A percentile compares a stretch with the other conserved stretches of the same genome.
Evolutionary conservation across 2,888 invertebrate species (phyloP).

Genomic region (Stenoptilia bipunctidactyla): DNA sequence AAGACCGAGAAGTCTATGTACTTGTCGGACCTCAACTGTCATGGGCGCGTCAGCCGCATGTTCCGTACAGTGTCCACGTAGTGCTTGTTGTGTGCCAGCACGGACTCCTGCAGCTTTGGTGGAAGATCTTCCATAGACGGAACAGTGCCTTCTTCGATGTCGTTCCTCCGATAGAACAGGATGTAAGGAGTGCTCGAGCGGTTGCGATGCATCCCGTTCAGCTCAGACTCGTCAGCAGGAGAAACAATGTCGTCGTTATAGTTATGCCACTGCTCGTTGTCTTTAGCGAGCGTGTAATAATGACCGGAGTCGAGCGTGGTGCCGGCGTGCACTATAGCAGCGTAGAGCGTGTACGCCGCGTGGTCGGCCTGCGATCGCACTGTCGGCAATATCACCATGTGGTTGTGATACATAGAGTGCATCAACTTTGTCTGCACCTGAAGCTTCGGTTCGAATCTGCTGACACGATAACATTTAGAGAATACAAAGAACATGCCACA

Average conservation of each 20-base stretch:
- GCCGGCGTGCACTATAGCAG: constrained; percentile 88
- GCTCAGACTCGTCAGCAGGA: constrained; percentile 68
- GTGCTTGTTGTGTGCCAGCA: constrained; percentile 44
- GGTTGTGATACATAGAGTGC: constrained; percentile 75
- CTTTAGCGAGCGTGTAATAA: constrained; percentile 86
- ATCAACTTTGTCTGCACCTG: constrained; percentile 85
- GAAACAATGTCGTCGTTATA: constrained; percentile 86
- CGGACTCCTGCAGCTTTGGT: constrained; percentile 31
- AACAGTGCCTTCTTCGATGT: constrained; percentile 43
- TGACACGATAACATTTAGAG: not conserved
- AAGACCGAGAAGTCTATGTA: constrained; percentile 33
- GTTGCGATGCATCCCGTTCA: constrained; percentile 66
- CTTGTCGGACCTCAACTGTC: constrained; percentile 40
- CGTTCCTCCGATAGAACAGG: constrained; percentile 76
- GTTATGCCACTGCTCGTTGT: constrained; percentile 79
- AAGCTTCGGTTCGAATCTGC: constrained; percentile 47
- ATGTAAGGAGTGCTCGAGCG: constrained; percentile 87
- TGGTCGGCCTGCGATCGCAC: constrained; percentile 37
- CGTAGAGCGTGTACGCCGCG: constrained; percentile 78
- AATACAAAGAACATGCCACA: no score
- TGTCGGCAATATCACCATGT: constrained; percentile 60
- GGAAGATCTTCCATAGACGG: constrained; percentile 42
- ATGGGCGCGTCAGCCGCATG: constrained; percentile 32
- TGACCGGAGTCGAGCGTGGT: constrained; percentile 88
- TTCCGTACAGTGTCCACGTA: constrained; percentile 35